Percentiles rank a stretch among this genome's conserved stretches.
These are phyloP conservation scores for Philereme vetulata DNA, from an alignment of 2,888 invertebrate genomes.

Conservation along the genomic window DNA sequence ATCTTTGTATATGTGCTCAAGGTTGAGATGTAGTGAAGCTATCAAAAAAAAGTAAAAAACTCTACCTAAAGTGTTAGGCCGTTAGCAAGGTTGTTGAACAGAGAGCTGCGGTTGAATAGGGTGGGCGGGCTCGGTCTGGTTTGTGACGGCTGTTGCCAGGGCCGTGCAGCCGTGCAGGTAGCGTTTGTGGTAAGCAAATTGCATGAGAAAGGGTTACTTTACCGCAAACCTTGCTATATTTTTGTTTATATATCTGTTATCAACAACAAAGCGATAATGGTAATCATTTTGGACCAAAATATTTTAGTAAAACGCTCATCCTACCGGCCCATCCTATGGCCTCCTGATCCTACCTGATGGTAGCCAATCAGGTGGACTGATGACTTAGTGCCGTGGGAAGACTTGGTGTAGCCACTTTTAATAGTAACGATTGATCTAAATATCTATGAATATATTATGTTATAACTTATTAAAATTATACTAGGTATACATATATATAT, in stretches of 20 bases:
- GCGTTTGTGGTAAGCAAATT: conserved; percentile 39
- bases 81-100: conserved; percentile 13
- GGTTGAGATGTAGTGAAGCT: no score
- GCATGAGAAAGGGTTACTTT: conserved; percentile 31
- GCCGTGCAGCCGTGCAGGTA: conserved; percentile 31
- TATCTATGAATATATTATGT: no score
- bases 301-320: no score
- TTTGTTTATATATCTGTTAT: conserved; percentile 2
- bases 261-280: not conserved
- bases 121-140: conserved; percentile 22
- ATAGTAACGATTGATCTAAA: no score
- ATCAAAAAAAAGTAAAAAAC: not conserved
- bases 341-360: no score
- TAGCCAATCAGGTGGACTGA: no score
- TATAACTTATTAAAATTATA: no score
- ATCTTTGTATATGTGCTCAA: no score
- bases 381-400: no score
- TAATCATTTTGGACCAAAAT: not conserved
- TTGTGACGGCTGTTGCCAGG: conserved; percentile 30
- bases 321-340: no score
- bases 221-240: conserved; percentile 23
- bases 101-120: conserved; percentile 19
- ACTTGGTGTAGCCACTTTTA: no score
- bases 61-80: not conserved
- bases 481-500: no score